phyloP scores from a whole-genome alignment of 2,113 vertebrate species.

The Nettapus auritus region DNA sequence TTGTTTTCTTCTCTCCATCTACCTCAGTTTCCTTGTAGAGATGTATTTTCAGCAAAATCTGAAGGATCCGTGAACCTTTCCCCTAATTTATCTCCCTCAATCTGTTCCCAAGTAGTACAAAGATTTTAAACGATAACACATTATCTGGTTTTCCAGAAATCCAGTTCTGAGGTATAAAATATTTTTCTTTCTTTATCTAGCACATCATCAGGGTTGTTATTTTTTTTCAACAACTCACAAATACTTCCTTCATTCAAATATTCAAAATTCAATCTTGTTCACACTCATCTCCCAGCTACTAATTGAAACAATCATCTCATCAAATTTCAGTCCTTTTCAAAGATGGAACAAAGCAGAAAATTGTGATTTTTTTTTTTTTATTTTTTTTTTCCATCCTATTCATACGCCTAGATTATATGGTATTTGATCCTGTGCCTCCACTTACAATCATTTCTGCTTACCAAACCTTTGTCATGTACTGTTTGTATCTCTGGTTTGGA shows the following conservation, averaged over 20 bases:
- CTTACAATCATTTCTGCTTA: background rate
- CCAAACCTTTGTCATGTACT: constrained; percentile 64
- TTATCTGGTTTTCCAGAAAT: constrained; percentile 31
- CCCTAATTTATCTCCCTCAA: background rate
- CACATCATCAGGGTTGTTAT: background rate
- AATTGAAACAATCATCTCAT: constrained; percentile 32
- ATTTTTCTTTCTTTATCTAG: constrained; percentile 73
- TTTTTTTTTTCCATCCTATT: constrained; percentile 18
- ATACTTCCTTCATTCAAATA: constrained; percentile 35
- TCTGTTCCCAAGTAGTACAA: background rate
- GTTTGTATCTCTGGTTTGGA: constrained; percentile 13
- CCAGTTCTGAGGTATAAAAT: constrained; percentile 57
- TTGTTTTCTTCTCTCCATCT: background rate
- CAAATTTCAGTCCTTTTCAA: constrained; percentile 43
- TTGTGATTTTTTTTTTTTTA: background rate
- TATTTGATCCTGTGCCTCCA: constrained; percentile 36
- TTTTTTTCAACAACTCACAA: constrained; percentile 19
- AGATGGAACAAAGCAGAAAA: constrained; percentile 35
- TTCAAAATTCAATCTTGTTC: constrained; percentile 35
- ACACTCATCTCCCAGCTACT: background rate
- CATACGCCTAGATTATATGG: constrained; percentile 35
- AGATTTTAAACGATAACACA: background rate
- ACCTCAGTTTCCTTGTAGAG: background rate
- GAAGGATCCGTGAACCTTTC: background rate
- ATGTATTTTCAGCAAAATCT: background rate